Base-by-base conservation (phyloP, 2,113 vertebrate species). In the Andinoacara biseriatus region DNA sequence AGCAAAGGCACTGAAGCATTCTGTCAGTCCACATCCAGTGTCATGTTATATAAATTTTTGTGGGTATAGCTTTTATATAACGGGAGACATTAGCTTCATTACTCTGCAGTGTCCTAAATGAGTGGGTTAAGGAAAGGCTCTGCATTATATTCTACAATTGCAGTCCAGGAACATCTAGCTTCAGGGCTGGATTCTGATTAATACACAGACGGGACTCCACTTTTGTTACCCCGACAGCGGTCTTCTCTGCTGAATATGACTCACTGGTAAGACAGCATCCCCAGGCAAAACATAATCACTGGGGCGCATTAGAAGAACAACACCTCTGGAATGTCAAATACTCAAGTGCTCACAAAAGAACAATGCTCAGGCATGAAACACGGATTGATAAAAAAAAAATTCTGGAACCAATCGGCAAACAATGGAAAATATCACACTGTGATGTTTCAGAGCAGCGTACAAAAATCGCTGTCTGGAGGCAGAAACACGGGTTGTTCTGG, bases 101-200 rank as follows among this genome's bases (percentile, higher is more conserved):
- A 56, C 22, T 85, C 46, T 43, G 80, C 22, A 63, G 65, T 76
- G 59, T 82, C 80, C 74, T 80, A 31, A 75, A 81, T 85, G 40
- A 35, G 31, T 74, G 49, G 80, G 75, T 84, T 91, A 87, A 90
- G 92, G 84, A 84, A 62, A 87, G 43, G 49, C 33, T 33, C 72
- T 87, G 77, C 78, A 80, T 83, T 81, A 67, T 84, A 84, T 84
- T 88, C 74, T 80, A 76, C 83, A 87, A 90, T 88, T 82, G 81
- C 84, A 90, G 59, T 78, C 58, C 74, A 87, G 83, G 82, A 91
- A 90, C 87, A 87, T 91, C 78, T 89, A 52, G 89, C 93, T 90
- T 86, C 10, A 2, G 87, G 91, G 81, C 72, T 35, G 58, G 58
- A 56, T 86, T 57, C 63, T 91, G 84, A 91, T 92, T 92, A 92